Conservation (phyloP, 2,888 invertebrate genomes). For the Allygus modestus region DNA sequence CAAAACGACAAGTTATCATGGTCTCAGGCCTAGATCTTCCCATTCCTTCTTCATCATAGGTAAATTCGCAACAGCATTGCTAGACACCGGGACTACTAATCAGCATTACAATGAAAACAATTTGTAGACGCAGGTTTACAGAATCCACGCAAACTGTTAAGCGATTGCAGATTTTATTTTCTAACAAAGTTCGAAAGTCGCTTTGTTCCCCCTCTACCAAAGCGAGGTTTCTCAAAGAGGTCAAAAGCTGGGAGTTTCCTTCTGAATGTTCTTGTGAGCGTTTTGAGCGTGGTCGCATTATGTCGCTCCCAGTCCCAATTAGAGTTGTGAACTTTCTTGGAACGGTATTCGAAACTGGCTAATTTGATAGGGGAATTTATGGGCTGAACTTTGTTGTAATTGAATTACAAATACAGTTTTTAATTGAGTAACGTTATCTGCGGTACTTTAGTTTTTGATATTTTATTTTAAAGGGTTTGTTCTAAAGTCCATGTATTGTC, state of each 20-base stretch:
- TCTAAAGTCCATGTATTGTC: too few relatives aligned
- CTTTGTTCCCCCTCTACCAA: neutral
- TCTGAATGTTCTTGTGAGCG: neutral
- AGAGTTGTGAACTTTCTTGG: constrained; percentile 9
- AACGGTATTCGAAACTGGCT: neutral
- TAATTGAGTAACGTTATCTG: too few relatives aligned
- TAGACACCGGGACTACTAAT: too few relatives aligned
- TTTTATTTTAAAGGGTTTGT: too few relatives aligned
- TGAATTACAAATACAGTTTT: neutral
- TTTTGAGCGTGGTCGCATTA: neutral
- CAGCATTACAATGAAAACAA: too few relatives aligned
- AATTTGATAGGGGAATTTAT: neutral
- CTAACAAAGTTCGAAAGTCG: neutral
- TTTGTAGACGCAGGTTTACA: too few relatives aligned
- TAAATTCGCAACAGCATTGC: too few relatives aligned
- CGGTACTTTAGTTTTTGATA: too few relatives aligned
- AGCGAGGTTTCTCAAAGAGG: neutral
- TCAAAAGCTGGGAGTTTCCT: neutral
- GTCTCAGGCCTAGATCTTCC: too few relatives aligned
- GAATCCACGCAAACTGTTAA: too few relatives aligned
- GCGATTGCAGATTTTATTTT: neutral
- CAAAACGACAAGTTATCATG: too few relatives aligned
- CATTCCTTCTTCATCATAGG: too few relatives aligned
- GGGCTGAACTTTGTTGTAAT: neutral
- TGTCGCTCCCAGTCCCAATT: constrained; percentile 6